A percentile compares a stretch with the other conserved stretches of the same genome.
phyloP scores from a whole-genome alignment of 2,888 invertebrate genomes.

The Hoplodrina blanda region DNA sequence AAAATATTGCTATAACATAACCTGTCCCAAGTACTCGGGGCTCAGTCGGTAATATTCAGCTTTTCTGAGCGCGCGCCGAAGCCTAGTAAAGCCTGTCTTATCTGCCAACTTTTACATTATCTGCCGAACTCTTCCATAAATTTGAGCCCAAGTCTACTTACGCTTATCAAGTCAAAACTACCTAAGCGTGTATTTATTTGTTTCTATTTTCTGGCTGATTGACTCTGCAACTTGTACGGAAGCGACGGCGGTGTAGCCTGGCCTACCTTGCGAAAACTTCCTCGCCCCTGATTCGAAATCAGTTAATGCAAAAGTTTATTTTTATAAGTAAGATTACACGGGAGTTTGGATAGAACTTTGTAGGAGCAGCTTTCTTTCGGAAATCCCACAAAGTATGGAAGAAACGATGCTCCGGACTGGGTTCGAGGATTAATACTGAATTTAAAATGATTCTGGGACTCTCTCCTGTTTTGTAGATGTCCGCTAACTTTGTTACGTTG shows the following conservation, averaged over 20 bases:
- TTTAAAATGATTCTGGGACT: constrained; percentile 86
- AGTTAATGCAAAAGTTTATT: constrained; percentile 91
- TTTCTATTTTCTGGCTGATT: constrained; percentile 89
- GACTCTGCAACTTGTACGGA: constrained; percentile 81
- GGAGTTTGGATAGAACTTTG: constrained; percentile 86
- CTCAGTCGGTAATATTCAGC: constrained; percentile 78
- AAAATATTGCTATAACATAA: constrained; percentile 74
- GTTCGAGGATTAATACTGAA: constrained; percentile 88
- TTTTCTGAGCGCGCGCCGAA: constrained; percentile 73
- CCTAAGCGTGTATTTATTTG: constrained; percentile 88
- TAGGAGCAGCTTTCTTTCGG: constrained; percentile 86
- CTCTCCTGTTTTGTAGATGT: constrained; percentile 78
- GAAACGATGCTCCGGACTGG: constrained; percentile 81
- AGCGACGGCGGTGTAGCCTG: constrained; percentile 77
- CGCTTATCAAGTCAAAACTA: constrained; percentile 89
- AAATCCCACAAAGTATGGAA: constrained; percentile 88
- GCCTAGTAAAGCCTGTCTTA: constrained; percentile 83
- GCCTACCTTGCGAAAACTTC: constrained; percentile 84
- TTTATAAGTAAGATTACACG: constrained; percentile 91
- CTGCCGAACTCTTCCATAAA: constrained; percentile 85
- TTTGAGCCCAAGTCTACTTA: constrained; percentile 83
- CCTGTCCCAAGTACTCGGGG: constrained; percentile 70
- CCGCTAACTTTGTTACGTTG: constrained; percentile 78
- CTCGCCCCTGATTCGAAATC: constrained; percentile 88
- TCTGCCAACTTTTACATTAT: constrained; percentile 88